A percentile compares a stretch with the other conserved stretches of the same genome.
These are phyloP conservation scores for Hippocampus guttulatus DNA, from an alignment of 2,113 vertebrate genomes.

Conservation along the genomic window DNA sequence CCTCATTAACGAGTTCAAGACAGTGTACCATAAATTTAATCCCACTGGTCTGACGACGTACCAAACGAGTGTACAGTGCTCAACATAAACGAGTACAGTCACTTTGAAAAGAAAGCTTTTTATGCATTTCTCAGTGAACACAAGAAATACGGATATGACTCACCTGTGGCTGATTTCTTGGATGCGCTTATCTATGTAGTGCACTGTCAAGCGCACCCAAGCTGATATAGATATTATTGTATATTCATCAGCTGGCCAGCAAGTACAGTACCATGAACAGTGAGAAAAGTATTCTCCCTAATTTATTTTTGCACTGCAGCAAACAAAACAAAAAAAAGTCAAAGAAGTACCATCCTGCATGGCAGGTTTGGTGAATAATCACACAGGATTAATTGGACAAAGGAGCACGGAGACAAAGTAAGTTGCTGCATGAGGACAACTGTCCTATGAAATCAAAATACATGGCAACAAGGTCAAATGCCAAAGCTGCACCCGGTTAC, in stretches of 20 bases:
- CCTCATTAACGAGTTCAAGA: conserved; percentile 37
- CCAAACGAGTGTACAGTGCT: conserved; percentile 18
- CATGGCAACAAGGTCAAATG: conserved; percentile 33
- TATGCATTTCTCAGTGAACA: neutral
- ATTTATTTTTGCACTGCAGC: conserved; percentile 38
- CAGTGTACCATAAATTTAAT: conserved; percentile 43
- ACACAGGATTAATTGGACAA: conserved; percentile 37
- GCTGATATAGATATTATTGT: conserved; percentile 38
- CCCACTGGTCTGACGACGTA: conserved; percentile 44
- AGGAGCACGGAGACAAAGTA: conserved; percentile 39
- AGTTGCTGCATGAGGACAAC: conserved; percentile 53
- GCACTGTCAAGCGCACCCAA: conserved; percentile 14
- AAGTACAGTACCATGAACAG: conserved; percentile 60
- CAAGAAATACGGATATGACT: neutral
- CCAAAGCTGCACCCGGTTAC: conserved; percentile 38
- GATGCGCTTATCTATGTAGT: neutral
- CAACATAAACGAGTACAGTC: neutral
- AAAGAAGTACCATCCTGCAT: conserved; percentile 45
- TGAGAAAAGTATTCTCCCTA: conserved; percentile 38
- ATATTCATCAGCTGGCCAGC: conserved; percentile 32
- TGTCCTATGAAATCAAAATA: conserved; percentile 38
- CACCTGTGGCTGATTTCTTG: neutral
- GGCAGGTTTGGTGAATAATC: conserved; percentile 53
- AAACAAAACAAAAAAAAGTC: conserved; percentile 11
- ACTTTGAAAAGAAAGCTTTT: neutral